Conservation (phyloP, 2,797 vertebrate genomes). For the Acanthurus leucopareius region DNA sequence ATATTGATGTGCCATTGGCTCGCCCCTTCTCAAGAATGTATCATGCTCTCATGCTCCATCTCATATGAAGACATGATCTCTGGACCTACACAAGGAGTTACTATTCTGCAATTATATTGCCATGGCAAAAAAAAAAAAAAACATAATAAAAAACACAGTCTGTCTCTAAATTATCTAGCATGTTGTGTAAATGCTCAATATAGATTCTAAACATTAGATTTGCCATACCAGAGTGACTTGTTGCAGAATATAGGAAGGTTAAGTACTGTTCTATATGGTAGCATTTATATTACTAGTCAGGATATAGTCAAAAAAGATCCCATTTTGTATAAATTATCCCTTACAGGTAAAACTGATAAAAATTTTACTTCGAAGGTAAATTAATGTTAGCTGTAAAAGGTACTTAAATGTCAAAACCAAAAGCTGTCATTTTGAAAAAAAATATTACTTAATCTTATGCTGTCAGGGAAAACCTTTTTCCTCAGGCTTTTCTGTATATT, state of each 20-base stretch:
- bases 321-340: neutral
- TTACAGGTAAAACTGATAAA: too few relatives aligned
- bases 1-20: slow-evolving; percentile 54
- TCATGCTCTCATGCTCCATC: slow-evolving; percentile 2
- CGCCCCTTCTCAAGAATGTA: slow-evolving; percentile 24
- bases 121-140: neutral
- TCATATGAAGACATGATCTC: slow-evolving; percentile 26
- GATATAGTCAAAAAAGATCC: too few relatives aligned
- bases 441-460: neutral
- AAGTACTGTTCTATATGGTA: neutral
- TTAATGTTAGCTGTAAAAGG: neutral
- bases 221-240: neutral
- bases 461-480: neutral
- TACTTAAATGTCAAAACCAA: neutral
- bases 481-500: neutral
- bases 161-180: neutral
- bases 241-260: slow-evolving; percentile 1
- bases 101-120: neutral
- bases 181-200: neutral
- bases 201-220: neutral
- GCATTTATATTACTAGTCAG: too few relatives aligned
- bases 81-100: neutral
- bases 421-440: neutral
- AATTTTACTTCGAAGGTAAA: neutral
- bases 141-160: neutral